Evolutionary conservation across 2,797 vertebrate genomes (phyloP), one percentile per base, ranked within the genome.

Genomic region (Kryptopterus vitreolus): DNA sequence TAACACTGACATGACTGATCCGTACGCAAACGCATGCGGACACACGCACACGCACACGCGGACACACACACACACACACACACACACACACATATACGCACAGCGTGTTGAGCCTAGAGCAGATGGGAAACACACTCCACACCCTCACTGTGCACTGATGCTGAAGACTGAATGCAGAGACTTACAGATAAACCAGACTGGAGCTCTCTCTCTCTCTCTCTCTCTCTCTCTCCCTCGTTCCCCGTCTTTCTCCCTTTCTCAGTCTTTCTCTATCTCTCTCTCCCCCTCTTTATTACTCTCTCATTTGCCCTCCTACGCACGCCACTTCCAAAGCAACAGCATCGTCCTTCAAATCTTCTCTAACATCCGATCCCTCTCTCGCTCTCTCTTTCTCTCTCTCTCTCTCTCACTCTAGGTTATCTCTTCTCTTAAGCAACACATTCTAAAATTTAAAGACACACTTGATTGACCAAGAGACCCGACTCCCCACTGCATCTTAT

Each of bases 1-100:
- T 83, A 95, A 91, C 59, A 93, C 93, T 58, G 96, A 95, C 96
- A 97, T 96, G 86, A 84, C 88, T 86, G 52, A 82, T 70, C 66
- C 72, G 16, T 13, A 53, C 29, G 46, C 79, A 48, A 59, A 46
- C 22, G 3, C 66, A 12, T 22, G 16, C 55, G 26, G 24, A 26
- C 38, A 16, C 75, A 33, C 48, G 15, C 18, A 22, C 52, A 13
- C 53, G 26, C 18, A 35, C 29, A 20, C 73, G n/a, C n/a, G n/a
- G n/a, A 53, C 75, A 24, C 12, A 53, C 63, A 16, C 24, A 11
- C 15, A 16, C 59, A 52, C 48, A 68, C 76, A 57, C 85, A 85
- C 50, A 81, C 86, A 83, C 81, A 80, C 80, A 61, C 57, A 50
- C 74, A 52, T 84, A 85, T 52, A 81, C 85, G 85, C 82, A 79